Evolutionary conservation across 2,888 invertebrate species (phyloP).

Genomic region (Macrophya annulata): DNA sequence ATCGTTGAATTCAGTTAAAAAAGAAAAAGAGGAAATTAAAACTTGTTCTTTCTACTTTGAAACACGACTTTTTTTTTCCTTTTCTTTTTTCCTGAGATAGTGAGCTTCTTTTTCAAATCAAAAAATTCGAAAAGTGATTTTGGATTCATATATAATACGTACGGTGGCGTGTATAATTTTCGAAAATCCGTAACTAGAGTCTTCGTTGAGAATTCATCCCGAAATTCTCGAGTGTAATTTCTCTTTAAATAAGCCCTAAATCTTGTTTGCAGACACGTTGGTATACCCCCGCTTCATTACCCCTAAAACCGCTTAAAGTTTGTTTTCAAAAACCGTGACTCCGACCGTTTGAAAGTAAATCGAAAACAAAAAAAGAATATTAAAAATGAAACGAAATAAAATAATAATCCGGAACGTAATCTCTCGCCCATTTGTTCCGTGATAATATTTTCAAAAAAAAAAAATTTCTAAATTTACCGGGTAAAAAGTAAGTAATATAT

Average conservation of each 20-base stretch:
- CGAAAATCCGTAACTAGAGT: neutral
- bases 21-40: too few relatives aligned
- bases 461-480: too few relatives aligned
- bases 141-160: neutral
- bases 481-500: too few relatives aligned
- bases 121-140: too few relatives aligned
- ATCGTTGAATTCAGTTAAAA: too few relatives aligned
- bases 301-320: neutral
- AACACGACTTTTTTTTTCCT: too few relatives aligned
- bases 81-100: too few relatives aligned
- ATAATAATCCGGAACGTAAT: neutral
- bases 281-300: constrained; percentile 1
- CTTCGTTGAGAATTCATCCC: neutral
- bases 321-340: neutral
- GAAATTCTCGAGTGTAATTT: neutral
- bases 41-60: too few relatives aligned
- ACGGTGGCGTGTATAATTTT: neutral
- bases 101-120: too few relatives aligned
- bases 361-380: neutral
- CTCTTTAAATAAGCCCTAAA: neutral
- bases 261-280: constrained; percentile 10
- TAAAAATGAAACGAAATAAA: neutral
- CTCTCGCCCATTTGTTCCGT: neutral
- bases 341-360: neutral
- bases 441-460: neutral